Conservation (phyloP, 1,140 invertebrate genomes). For the Ostrea denselamellosa region DNA sequence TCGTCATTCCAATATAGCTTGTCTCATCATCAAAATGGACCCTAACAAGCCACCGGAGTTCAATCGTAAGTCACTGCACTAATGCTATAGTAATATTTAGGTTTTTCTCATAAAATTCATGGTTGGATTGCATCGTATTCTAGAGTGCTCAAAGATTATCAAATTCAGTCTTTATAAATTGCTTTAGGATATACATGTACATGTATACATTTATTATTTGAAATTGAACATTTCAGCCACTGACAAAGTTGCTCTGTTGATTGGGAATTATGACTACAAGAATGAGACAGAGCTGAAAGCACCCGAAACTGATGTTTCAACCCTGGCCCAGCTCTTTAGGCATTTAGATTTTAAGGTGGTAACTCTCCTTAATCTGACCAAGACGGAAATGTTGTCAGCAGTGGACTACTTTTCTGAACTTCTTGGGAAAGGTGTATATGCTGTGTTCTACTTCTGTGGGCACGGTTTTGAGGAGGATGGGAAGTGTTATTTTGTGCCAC, state of each 20-base stretch:
- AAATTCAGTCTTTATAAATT: neutral
- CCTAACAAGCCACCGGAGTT: conserved; percentile 47
- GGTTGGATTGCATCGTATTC: neutral
- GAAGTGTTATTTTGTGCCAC: conserved; percentile 79
- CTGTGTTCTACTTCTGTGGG: conserved; percentile 80
- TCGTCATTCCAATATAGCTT: conserved; percentile 46
- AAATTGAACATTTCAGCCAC: conserved; percentile 68
- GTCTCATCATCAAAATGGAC: conserved; percentile 48
- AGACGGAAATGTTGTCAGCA: conserved; percentile 78
- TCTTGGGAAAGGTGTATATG: conserved; percentile 79
- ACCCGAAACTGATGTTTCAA: conserved; percentile 75
- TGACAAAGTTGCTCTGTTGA: conserved; percentile 80
- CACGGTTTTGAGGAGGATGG: conserved; percentile 80
- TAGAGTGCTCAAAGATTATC: too few species aligned
- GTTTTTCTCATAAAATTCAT: too few species aligned
- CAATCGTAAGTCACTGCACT: conserved; percentile 45
- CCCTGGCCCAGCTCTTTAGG: conserved; percentile 68
- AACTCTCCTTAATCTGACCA: conserved; percentile 78
- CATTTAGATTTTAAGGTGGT: conserved; percentile 79
- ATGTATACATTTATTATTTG: neutral
- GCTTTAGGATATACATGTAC: too few species aligned
- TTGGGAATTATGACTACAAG: conserved; percentile 79
- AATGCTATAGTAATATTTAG: neutral
- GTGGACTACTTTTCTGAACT: conserved; percentile 78
- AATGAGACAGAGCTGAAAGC: conserved; percentile 76